Percentiles rank a stretch among this genome's conserved stretches.
These are phyloP conservation scores for Lucilia cuprina DNA, from an alignment of 1,140 invertebrate species.

Conservation along the genomic window DNA sequence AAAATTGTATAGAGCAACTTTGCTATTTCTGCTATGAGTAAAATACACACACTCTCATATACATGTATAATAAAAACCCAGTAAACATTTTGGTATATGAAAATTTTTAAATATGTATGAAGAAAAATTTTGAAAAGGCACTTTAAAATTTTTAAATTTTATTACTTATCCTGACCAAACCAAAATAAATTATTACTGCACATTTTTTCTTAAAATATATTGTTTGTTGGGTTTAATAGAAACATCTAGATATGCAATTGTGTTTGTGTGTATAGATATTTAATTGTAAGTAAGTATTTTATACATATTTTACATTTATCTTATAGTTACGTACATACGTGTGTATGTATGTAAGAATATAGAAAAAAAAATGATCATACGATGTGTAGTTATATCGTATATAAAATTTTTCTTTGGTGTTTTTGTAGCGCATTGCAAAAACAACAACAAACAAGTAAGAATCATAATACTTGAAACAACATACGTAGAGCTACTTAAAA, in stretches of 20 bases:
- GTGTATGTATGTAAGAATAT: neutral
- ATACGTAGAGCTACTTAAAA: constrained; percentile 2
- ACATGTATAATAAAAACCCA: neutral
- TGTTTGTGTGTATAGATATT: neutral
- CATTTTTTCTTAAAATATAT: too few species aligned
- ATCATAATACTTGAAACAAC: constrained; percentile 3
- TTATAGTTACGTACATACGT: neutral
- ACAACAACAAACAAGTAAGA: neutral
- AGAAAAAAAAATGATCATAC: neutral
- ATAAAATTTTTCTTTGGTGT: neutral
- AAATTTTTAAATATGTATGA: too few species aligned
- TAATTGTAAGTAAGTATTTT: neutral
- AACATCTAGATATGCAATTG: too few species aligned
- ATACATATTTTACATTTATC: constrained; percentile 15
- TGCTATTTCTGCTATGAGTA: constrained; percentile 49
- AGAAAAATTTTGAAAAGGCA: too few species aligned
- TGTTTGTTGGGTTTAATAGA: too few species aligned
- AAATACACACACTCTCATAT: neutral
- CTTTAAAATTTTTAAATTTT: too few species aligned
- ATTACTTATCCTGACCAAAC: too few species aligned
- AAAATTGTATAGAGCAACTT: constrained; percentile 61
- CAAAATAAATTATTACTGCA: too few species aligned
- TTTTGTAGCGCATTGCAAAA: neutral
- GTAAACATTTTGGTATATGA: too few species aligned
- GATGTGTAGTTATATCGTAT: neutral